phyloP scores from a whole-genome alignment of 2,797 vertebrate species.

The Aldrovandia affinis region DNA sequence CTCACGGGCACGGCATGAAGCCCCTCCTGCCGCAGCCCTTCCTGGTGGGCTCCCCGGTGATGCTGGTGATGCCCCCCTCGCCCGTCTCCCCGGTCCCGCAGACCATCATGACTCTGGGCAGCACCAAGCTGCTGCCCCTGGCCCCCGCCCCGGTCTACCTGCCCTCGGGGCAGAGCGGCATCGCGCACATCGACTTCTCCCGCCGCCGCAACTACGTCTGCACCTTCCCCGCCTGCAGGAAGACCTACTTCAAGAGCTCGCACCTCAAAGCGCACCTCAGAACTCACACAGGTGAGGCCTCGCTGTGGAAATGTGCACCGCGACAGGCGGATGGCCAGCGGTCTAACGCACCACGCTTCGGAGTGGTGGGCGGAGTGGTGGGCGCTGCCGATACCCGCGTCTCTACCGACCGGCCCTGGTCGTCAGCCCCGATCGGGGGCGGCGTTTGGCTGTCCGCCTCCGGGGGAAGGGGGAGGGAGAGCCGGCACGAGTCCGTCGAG shows the following conservation, averaged over 20 bases:
- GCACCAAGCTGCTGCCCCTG: slow-evolving; percentile 89
- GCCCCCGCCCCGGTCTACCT: slow-evolving; percentile 91
- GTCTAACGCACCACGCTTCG: too few relatives aligned
- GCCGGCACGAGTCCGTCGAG: too few relatives aligned
- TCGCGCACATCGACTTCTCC: slow-evolving; percentile 84
- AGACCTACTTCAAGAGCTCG: slow-evolving; percentile 99
- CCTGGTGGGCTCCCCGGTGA: slow-evolving; percentile 84
- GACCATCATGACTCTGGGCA: slow-evolving; percentile 84
- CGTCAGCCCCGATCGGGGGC: too few relatives aligned
- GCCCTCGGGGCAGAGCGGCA: slow-evolving; percentile 78
- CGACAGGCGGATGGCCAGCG: too few relatives aligned
- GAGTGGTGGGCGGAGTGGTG: too few relatives aligned
- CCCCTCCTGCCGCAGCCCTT: slow-evolving; percentile 83
- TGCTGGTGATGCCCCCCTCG: slow-evolving; percentile 91
- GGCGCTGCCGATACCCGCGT: too few relatives aligned
- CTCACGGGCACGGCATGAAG: slow-evolving; percentile 68
- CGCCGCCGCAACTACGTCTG: slow-evolving; percentile 94
- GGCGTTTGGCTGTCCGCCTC: too few relatives aligned
- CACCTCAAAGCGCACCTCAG: slow-evolving; percentile 98
- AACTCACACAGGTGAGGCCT: slow-evolving; percentile 90
- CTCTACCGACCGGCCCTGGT: too few relatives aligned
- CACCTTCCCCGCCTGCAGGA: slow-evolving; percentile 89
- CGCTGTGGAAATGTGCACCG: not conserved
- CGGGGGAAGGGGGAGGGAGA: too few relatives aligned
- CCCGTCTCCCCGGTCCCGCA: slow-evolving; percentile 74